phyloP scores from a whole-genome alignment of 2,113 vertebrate genomes.

The Hippocampus mohnikei region DNA sequence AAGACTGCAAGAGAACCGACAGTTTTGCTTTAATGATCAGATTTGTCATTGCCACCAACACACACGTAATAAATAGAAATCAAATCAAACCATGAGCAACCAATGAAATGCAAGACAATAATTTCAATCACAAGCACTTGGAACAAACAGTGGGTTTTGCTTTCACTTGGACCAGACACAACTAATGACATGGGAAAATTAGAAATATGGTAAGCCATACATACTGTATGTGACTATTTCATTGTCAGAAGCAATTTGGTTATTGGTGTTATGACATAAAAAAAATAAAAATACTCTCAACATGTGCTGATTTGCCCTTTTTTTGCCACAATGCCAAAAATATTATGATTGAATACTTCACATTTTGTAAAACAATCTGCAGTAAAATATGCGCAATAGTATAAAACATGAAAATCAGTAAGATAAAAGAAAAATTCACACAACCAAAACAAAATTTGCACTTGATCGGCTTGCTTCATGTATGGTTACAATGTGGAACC shows the following conservation, averaged over 20 bases:
- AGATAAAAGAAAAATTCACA: not conserved
- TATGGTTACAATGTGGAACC: not conserved
- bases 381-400: not conserved
- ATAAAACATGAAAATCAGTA: not conserved
- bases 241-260: not conserved
- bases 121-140: constrained; percentile 17
- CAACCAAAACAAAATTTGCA: not conserved
- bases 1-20: not conserved
- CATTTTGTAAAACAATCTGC: not conserved
- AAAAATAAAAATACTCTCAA: not conserved
- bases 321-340: no score
- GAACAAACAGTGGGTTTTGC: constrained; percentile 22
- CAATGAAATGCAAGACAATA: constrained; percentile 2
- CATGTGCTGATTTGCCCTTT: not conserved
- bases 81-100: not conserved
- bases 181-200: not conserved
- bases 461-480: not conserved
- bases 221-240: not conserved
- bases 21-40: constrained; percentile 25
- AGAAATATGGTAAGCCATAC: not conserved
- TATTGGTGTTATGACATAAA: not conserved
- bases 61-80: constrained; percentile 21
- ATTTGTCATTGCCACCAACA: constrained; percentile 32
- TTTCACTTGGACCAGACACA: constrained; percentile 14
- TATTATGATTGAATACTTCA: not conserved